phyloP scores from a whole-genome alignment of 2,797 vertebrate genomes.

The Dromococcyx pavoninus region DNA sequence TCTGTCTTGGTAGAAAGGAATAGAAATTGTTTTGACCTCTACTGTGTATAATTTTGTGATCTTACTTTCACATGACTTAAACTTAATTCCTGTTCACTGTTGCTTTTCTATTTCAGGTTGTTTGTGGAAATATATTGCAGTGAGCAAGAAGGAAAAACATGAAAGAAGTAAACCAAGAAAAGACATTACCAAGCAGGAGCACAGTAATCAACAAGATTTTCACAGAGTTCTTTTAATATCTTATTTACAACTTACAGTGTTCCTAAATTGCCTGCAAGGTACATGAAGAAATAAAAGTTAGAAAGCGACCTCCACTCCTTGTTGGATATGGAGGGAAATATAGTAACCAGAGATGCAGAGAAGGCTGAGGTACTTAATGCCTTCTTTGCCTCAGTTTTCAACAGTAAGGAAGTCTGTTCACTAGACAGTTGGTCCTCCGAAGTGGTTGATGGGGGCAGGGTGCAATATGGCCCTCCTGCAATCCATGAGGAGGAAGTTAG shows the following conservation, averaged over 20 bases:
- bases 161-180: neutral
- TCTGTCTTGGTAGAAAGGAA: neutral
- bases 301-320: too few species aligned
- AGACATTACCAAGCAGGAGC: conserved; percentile 16
- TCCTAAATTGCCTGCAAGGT: conserved; percentile 38
- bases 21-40: conserved; percentile 20
- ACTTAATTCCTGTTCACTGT: neutral
- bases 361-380: too few species aligned
- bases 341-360: too few species aligned
- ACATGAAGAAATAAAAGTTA: conserved; percentile 8
- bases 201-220: conserved; percentile 18
- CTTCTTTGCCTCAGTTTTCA: too few species aligned
- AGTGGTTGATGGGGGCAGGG: too few species aligned
- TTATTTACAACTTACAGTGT: conserved; percentile 47
- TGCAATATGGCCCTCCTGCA: too few species aligned
- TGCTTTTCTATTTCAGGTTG: conserved; percentile 30
- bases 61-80: conserved; percentile 20
- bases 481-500: too few species aligned
- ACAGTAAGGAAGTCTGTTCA: too few species aligned
- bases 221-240: conserved; percentile 28
- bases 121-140: conserved; percentile 1
- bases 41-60: neutral
- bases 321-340: too few species aligned
- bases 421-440: too few species aligned
- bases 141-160: fast-evolving